phyloP scores from a whole-genome alignment of 2,797 vertebrate genomes.

The Emydoidea blandingii region DNA sequence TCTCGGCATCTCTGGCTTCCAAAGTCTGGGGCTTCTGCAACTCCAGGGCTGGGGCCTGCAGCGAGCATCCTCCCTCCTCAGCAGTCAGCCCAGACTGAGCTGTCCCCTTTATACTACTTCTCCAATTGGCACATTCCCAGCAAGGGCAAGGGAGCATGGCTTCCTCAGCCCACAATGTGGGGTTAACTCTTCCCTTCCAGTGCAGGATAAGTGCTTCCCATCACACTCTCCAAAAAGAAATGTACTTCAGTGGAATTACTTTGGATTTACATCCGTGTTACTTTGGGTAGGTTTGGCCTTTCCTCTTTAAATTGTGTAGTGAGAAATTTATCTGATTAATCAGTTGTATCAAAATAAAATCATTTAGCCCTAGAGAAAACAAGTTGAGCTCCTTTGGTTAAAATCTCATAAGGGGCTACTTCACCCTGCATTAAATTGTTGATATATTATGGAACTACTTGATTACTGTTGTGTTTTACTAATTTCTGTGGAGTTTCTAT shows the following conservation, averaged over 20 bases:
- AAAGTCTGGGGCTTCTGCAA: no score
- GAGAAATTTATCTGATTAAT: not conserved
- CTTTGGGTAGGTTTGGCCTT: not conserved
- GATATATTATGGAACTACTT: conserved; percentile 34
- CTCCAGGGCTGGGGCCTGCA: no score
- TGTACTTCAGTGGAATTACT: not conserved
- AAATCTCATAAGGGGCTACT: conserved; percentile 65
- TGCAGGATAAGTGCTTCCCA: no score
- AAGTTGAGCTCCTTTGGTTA: conserved; percentile 40
- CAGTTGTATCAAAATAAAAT: conserved; percentile 49
- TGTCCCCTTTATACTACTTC: no score
- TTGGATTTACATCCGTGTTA: not conserved
- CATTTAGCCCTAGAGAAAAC: conserved; percentile 47
- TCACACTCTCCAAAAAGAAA: not conserved
- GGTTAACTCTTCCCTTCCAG: no score
- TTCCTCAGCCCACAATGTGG: no score
- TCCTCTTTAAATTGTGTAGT: not conserved
- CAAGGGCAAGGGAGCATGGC: no score
- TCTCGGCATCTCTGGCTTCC: no score
- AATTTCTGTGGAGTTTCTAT: conserved; percentile 26
- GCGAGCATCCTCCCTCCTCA: no score
- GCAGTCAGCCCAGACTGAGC: no score
- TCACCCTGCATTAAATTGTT: conserved; percentile 56
- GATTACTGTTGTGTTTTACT: not conserved
- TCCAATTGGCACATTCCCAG: no score